A percentile compares a stretch with the other conserved stretches of the same genome.
These are phyloP conservation scores for Drosophila testacea DNA, from an alignment of 2,888 invertebrate species.

Conservation along the genomic window DNA sequence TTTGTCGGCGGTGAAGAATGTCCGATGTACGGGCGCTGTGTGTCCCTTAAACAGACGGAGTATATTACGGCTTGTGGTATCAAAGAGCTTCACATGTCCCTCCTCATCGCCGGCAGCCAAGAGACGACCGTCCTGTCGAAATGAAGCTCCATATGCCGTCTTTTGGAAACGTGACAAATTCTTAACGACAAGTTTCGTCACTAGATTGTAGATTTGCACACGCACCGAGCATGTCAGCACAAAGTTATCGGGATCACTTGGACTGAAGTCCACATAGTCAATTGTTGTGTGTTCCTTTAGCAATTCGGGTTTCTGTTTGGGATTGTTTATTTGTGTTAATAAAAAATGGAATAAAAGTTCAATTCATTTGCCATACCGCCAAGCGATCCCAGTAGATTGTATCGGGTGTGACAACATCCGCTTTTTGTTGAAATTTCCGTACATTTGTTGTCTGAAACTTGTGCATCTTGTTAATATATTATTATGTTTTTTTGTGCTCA, in stretches of 20 bases:
- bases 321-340: conserved; percentile 33
- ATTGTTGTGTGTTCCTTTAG: conserved; percentile 97
- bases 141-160: conserved; percentile 93
- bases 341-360: background rate
- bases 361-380: conserved; percentile 87
- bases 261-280: conserved; percentile 95
- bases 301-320: conserved; percentile 90
- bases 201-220: conserved; percentile 94
- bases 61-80: conserved; percentile 92
- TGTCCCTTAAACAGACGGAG: conserved; percentile 95
- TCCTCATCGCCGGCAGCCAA: conserved; percentile 96
- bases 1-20: conserved; percentile 92
- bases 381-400: conserved; percentile 95
- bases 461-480: conserved; percentile 46
- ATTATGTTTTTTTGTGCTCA: background rate
- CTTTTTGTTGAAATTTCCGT: conserved; percentile 77
- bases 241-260: conserved; percentile 94
- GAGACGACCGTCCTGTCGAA: conserved; percentile 92
- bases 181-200: conserved; percentile 92
- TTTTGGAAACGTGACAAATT: conserved; percentile 93
- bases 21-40: conserved; percentile 91
- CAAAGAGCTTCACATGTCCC: conserved; percentile 93
- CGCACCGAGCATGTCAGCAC: conserved; percentile 96
- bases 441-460: conserved; percentile 80
- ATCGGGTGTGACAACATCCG: conserved; percentile 90